phyloP scores from a whole-genome alignment of 2,888 invertebrate genomes.

The Oeneis ivallda region DNA sequence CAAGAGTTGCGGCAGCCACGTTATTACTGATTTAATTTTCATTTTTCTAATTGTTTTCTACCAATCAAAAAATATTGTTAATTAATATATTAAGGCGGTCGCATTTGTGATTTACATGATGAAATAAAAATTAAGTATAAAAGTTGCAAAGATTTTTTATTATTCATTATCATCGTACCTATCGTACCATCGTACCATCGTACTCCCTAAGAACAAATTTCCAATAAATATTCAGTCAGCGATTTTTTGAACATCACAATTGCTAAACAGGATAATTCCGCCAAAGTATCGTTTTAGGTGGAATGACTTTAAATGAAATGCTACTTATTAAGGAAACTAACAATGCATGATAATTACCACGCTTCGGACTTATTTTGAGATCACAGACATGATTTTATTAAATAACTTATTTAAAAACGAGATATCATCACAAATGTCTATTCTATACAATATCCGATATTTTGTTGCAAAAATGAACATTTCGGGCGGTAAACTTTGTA shows the following conservation, averaged over 20 bases:
- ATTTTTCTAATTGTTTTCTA: no score
- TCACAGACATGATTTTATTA: conserved; percentile 26
- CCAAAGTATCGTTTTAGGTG: neutral
- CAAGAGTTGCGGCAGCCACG: no score
- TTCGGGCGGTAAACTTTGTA: no score
- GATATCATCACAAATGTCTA: neutral
- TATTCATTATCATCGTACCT: conserved; percentile 9
- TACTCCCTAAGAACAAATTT: conserved; percentile 2
- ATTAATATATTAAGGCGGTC: conserved; percentile 28
- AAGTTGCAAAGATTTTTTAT: conserved; percentile 21
- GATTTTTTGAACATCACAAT: conserved; percentile 7
- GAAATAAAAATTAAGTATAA: conserved; percentile 34
- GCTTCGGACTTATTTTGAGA: conserved; percentile 25
- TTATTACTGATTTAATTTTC: conserved; percentile 39
- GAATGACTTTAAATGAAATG: neutral
- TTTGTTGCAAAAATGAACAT: neutral
- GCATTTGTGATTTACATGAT: conserved; percentile 35
- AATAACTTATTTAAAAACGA: conserved; percentile 19
- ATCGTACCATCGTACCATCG: no score
- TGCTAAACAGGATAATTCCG: neutral
- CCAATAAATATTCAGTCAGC: conserved; percentile 14
- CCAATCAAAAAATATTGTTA: conserved; percentile 26
- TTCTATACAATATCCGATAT: neutral
- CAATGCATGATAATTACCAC: neutral
- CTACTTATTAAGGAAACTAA: neutral